Base-by-base conservation (phyloP, 2,113 vertebrate genomes). In the Brienomyrus longianalis region DNA sequence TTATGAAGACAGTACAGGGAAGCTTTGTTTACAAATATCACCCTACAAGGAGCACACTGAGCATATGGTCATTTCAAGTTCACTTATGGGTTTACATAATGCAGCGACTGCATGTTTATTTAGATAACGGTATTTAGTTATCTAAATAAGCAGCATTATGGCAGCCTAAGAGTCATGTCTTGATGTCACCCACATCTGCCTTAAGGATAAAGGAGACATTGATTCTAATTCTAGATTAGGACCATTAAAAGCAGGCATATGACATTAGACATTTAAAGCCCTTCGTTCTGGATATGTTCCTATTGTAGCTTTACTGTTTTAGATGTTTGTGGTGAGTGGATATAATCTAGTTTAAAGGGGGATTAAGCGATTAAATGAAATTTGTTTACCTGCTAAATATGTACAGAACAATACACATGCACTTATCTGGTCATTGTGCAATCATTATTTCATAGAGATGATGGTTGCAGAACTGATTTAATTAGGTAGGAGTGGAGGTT, bases 351-450 rank as follows among this genome's bases (percentile, higher is more conserved):
- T 45, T 85, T 85, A 85, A 50, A 51, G 48, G 51, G 48, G 83
- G 47, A 86, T 86, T 48, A 27, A 51, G n/a, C 1, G 8, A n/a
- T 48, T n/a, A 86, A 86, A 86, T 86, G n/a, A 27, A 86, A 50
- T 86, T 86, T 86, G 83, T 51, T 86, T 48, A 48, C 47, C 48
- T 86, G 83, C 10, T 86, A 86, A 86, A 86, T 86, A 86, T 86
- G 23, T 27, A n/a, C 83, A 51, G 83, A 27, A 50, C 21, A 51
- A 86, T 86, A 50, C 17, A 45, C 74, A 80, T 80, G 74, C 43
- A 85, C 83, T 85, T 85, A 85, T 48, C 83, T 47, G 47, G 45
- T 85, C 45, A 85, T 50, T 85, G 83, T 85, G n/a, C 4, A 27
- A 9, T 47, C 83, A 50, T 86, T 48, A 80, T 80, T 80, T 80